Base-by-base conservation (phyloP, 1,140 invertebrate species). In the Nomia melanderi region DNA sequence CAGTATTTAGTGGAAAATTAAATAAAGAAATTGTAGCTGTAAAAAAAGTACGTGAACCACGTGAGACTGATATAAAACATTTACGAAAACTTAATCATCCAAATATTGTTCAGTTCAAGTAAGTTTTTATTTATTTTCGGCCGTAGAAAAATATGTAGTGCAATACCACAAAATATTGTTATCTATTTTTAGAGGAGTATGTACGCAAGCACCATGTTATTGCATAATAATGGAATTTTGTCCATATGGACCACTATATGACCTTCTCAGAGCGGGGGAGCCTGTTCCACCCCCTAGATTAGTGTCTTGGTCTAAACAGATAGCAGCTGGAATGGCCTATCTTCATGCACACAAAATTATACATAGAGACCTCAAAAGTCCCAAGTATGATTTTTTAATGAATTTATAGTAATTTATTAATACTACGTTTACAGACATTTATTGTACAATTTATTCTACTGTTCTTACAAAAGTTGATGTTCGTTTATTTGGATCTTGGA, bases 171-270 rank as follows among this genome's bases (percentile, higher is more conserved):
- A 77, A 64, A 66, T 11, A n/a, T 33, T 47, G 41, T 23, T 25
- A 53, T 27, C 47, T 69, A 41, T 75, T 93, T 93, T 50, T 92
- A 96, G 96, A 87, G 98, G 98, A 54, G 96, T 99, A 8, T 99
- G 97, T 89, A 98, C 97, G 0, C 96, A 98, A 88, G 94, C 97
- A n/a, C 98, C 98, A 4, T 97, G 96, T 86, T 99, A 96, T 89
- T 99, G 98, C 91, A 97, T 99, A 83, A 95, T 99, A 25, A 99
- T 99, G 98, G 98, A 99, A 90, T 99, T 96, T 91, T 99, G 98
- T 90, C 97, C 98, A 3, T 97, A 97, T 89, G 98, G 98, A 14
- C 96, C 98, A 44, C 93, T 99, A 23, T 99, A 98, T 88, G 97
- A 98, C 88, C 94, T 98, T 81, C 93, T 99, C 8, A 95, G 96